Percentiles rank a stretch among this genome's conserved stretches.
These are phyloP conservation scores for Listronotus oregonensis DNA, from an alignment of 1,140 invertebrate genomes.

Conservation along the genomic window DNA sequence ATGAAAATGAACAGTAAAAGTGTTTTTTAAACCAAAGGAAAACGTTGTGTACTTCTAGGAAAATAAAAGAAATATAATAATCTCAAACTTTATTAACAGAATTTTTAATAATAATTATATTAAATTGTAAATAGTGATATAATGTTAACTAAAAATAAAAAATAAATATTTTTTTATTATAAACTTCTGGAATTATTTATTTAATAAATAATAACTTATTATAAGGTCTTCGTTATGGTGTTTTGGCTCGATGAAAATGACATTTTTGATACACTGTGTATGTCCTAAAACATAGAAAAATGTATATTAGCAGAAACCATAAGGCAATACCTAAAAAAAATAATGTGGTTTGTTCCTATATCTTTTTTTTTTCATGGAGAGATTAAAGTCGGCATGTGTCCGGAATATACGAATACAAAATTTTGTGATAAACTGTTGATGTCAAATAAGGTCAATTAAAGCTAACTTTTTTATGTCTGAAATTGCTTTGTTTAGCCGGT, in stretches of 20 bases:
- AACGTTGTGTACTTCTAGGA: too few species aligned
- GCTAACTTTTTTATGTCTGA: too few species aligned
- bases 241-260: constrained; percentile 51
- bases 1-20: too few species aligned
- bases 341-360: too few species aligned
- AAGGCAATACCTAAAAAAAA: too few species aligned
- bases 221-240: constrained; percentile 55
- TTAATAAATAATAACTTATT: constrained; percentile 34
- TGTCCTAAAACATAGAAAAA: constrained; percentile 39
- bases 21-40: too few species aligned
- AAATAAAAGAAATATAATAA: constrained; percentile 2
- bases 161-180: constrained; percentile 44
- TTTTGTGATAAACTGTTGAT: too few species aligned
- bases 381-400: too few species aligned
- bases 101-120: constrained; percentile 22
- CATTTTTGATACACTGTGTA: constrained; percentile 46
- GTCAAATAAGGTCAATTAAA: too few species aligned
- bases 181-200: constrained; percentile 39
- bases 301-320: not conserved
- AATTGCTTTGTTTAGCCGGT: too few species aligned
- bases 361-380: too few species aligned
- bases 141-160: constrained; percentile 37
- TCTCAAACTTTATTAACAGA: constrained; percentile 38
- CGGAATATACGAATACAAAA: too few species aligned
- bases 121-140: constrained; percentile 38